Evolutionary conservation across 2,797 vertebrate species (phyloP), one percentile per base, ranked within the genome.

Genomic region (Balearica regulorum): DNA sequence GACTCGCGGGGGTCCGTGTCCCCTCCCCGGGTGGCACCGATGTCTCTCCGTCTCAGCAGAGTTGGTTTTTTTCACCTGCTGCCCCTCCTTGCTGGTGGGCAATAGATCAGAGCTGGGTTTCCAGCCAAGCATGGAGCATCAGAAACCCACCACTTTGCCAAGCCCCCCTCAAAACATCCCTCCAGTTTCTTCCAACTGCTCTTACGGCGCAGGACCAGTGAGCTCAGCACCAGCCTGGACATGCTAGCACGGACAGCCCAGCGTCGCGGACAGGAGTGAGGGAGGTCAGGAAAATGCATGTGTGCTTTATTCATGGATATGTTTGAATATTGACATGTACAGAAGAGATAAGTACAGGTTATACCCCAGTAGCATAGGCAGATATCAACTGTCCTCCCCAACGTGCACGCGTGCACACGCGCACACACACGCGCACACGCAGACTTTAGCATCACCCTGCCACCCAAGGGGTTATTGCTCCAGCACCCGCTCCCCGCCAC

Each of bases 291-390:
- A 96, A 95, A 97, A 97, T 94, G 96, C 85, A n/a, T 72, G 93
- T 96, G 95, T 97, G 95, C 96, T 97, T 97, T 97, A 97, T 97
- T 96, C 78, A 89, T 95, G 97, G 96, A 95, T 96, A 95, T 94
- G 93, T 86, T 61, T 58, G 83, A 72, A 75, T 94, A 96, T 26
- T 48, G 94, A 89, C 92, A 93, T 58, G 93, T 94, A 96, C 95
- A 97, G 96, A 95, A 89, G 94, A 93, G 93, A 77, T n/a, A 95
- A 92, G 91, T 65, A 96, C 95, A 96, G 65, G 71, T 60, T 16
- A 65, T 18, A 71, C 43, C 93, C 92, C 82, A 11, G 82, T 7
- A 39, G 81, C 1, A 5, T 2, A 51, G 66, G 80, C 89, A 64
- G 83, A 24, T n/a, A 28, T 1, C 86, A 60, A 11, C 28, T 65